Evolutionary conservation across 2,888 invertebrate species (phyloP).

Genomic region (Agonopterix heracliana): DNA sequence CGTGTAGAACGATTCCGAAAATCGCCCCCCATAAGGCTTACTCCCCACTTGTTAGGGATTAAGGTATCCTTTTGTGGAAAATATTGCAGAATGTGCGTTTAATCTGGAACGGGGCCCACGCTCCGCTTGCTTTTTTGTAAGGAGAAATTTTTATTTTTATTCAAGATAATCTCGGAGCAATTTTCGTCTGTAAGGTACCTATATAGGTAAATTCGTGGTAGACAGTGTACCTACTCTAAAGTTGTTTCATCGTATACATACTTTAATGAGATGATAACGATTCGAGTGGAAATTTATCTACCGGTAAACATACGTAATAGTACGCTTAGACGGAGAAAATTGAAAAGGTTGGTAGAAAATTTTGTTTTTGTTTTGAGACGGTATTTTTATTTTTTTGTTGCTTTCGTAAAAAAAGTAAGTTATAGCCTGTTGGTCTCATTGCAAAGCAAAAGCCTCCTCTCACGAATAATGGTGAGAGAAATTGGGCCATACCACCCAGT

Average conservation of each 20-base stretch:
- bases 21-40: constrained; percentile 45
- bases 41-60: constrained; percentile 70
- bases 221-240: neutral
- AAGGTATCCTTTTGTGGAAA: constrained; percentile 73
- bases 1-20: constrained; percentile 32
- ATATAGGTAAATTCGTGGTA: neutral
- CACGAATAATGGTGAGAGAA: no score
- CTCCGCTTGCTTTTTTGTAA: constrained; percentile 56
- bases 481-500: no score
- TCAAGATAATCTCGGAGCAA: constrained; percentile 53
- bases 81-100: constrained; percentile 72
- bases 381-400: no score
- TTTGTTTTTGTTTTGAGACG: no score
- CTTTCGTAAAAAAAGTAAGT: no score
- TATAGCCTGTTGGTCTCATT: no score
- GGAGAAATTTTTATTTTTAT: constrained; percentile 37
- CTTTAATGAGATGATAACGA: constrained; percentile 21
- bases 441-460: no score
- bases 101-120: constrained; percentile 57
- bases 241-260: constrained; percentile 15
- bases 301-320: neutral
- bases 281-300: neutral
- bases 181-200: constrained; percentile 21
- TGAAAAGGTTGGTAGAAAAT: no score
- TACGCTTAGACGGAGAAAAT: neutral